Evolutionary conservation across 2,888 invertebrate species (phyloP).

Genomic region (Netelia inedita): DNA sequence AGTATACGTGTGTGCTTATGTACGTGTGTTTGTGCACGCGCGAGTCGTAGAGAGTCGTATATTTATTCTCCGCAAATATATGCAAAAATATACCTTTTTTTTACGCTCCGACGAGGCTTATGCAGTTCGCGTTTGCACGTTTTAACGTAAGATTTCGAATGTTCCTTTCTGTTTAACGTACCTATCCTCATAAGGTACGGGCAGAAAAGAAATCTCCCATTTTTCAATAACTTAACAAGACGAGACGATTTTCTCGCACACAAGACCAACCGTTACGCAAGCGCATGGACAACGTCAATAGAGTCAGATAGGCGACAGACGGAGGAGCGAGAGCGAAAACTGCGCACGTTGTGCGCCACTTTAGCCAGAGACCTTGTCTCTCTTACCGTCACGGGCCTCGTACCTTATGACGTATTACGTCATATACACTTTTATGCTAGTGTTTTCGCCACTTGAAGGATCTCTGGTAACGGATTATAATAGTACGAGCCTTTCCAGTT

Average conservation of each 20-base stretch:
- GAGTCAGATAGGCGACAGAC: constrained; percentile 16
- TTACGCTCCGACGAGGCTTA: no score
- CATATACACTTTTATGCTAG: constrained; percentile 29
- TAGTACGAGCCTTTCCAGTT: constrained; percentile 18
- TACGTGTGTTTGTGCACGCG: no score
- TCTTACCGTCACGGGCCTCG: constrained; percentile 40
- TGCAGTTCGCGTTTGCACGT: no score
- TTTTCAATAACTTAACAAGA: constrained; percentile 29
- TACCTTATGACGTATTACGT: constrained; percentile 59
- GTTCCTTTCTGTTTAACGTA: constrained; percentile 46
- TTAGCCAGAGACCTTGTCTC: constrained; percentile 63
- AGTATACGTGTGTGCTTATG: no score
- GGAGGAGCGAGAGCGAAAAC: constrained; percentile 29
- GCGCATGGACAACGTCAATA: constrained; percentile 30
- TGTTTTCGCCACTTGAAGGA: constrained; percentile 1
- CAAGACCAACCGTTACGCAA: constrained; percentile 54
- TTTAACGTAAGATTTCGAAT: neutral
- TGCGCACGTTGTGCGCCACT: constrained; percentile 53
- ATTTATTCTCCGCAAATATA: no score
- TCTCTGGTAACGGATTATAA: constrained; percentile 33
- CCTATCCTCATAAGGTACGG: constrained; percentile 12
- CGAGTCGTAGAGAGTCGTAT: no score
- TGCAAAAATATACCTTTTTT: no score
- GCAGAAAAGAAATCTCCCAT: neutral
- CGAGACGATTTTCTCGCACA: constrained; percentile 47